Base-by-base conservation (phyloP, 2,113 vertebrate genomes). In the Felis chaus region DNA sequence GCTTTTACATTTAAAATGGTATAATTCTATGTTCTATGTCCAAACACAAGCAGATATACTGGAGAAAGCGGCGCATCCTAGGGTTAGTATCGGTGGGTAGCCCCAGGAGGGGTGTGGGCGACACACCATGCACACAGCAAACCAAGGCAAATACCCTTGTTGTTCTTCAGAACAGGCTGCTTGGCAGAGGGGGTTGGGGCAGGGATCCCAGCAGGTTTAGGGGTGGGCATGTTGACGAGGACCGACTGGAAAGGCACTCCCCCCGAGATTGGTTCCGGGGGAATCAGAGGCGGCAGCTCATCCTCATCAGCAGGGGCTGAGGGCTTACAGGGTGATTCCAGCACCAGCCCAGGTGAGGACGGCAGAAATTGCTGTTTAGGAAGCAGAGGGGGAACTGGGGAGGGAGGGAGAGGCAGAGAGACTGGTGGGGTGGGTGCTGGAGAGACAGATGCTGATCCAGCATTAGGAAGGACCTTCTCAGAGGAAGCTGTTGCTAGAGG, bases 261-360 rank as follows among this genome's bases (percentile, higher is more conserved):
- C 91, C 98, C 98, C 4, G 97, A 69, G 66, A 98, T 97, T 96
- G 98, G 99, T 97, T 99, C 99, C 3, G 99, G 99, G 98, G 99
- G 99, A 97, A 99, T 99, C 97, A 99, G 99, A 95, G 99, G 99
- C 55, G 99, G 99, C 92, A 99, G 99, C 12, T 99, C 99, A 91
- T 99, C 99, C 31, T 99, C 99, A 13, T 99, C 99, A 95, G 92
- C 73, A 14, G 98, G 97, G 97, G 89, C 96, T 25, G 93, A 83
- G 89, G 96, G 90, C 90, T 98, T 98, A 23, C 89, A 61, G 85
- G 97, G 55, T 25, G 97, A 31, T 21, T 98, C 98, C 94, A 95
- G 21, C 4, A 97, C 97, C 33, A 97, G 45, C 0, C 89, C 97
- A 50, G 82, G 48, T 41, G 98, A 25, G 96, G 98, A 95, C 48